Evolutionary conservation across 2,888 invertebrate species (phyloP).

Genomic region (Aphidius colemani): DNA sequence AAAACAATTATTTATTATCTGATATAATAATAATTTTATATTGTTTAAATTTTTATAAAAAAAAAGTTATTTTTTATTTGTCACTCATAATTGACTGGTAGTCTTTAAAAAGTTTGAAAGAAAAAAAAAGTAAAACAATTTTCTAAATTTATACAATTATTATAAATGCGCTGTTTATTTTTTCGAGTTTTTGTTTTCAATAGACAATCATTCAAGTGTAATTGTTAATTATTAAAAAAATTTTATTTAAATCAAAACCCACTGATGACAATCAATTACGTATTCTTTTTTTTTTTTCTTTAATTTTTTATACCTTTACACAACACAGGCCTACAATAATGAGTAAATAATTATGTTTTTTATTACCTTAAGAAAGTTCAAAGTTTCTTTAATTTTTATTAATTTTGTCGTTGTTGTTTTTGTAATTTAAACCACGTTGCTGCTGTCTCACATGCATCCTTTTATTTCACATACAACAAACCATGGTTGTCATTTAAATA

Average conservation of each 20-base stretch:
- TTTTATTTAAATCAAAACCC: slow-evolving; percentile 22
- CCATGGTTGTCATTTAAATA: no score
- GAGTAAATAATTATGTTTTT: slow-evolving; percentile 44
- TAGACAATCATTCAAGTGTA: no score
- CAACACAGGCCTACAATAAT: slow-evolving; percentile 48
- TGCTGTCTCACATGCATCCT: slow-evolving; percentile 15
- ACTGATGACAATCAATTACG: slow-evolving; percentile 31
- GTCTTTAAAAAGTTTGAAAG: no score
- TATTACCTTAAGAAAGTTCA: slow-evolving; percentile 48
- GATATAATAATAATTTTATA: no score
- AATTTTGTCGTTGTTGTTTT: slow-evolving; percentile 16
- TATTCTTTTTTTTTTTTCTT: slow-evolving; percentile 46
- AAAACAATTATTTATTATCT: neutral
- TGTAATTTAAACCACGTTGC: slow-evolving; percentile 26
- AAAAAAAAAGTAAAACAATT: no score
- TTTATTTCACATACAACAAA: slow-evolving; percentile 23
- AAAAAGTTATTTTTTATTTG: no score
- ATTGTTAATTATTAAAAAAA: slow-evolving; percentile 14
- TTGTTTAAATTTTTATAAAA: no score
- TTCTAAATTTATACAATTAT: no score
- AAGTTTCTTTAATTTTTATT: slow-evolving; percentile 36
- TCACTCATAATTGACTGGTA: no score
- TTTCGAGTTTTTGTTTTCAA: no score
- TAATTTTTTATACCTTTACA: slow-evolving; percentile 45
- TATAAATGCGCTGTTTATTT: no score